Base-by-base conservation (phyloP, 2,113 vertebrate species). In the Aspiorhynchus laticeps region DNA sequence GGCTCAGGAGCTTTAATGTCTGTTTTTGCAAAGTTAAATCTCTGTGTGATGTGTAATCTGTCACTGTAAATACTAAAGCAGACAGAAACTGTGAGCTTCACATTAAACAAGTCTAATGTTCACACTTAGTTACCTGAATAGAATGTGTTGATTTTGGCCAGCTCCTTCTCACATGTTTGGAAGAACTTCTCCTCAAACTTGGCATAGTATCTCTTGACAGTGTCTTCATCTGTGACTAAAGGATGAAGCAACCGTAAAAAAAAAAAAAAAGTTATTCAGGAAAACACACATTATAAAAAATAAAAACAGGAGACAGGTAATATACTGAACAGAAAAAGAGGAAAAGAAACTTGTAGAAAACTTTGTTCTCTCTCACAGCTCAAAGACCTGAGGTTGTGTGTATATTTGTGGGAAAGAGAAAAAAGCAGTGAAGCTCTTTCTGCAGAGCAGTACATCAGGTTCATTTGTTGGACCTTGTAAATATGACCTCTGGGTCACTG, bases 111-210 rank as follows among this genome's bases (percentile, higher is more conserved):
- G 98, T 98, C 91, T 97, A 98, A 93, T 98, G 97, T 94, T 99
- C 97, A 94, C 98, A 98, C 87, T 97, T 98, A 93, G 97, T 98
- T 95, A 99, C 98, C 98, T 94, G 98, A 99, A 94, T 99, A 99
- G 95, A 99, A 99, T 61, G 98, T 99, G 95, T 99, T 99, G 95
- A 99, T 99, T 96, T 99, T 99, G 95, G 98, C 97, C 95, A 99
- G 96, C 92, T 99, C 98, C 85, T 99, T 99, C 93, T 99, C 98
- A 93, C 98, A 99, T 19, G 96, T 97, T 94, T 99, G 98, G 94
- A 99, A 99, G 95, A 99, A 99, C 92, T 97, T 99, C 94, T 99
- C 98, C 94, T 99, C 98, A 94, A 99, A 98, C 88, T 98, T 99
- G 95, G 98, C 98, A 93, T 98, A 98, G 94, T 98, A 99, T 80